Evolutionary conservation across 2,797 vertebrate species (phyloP).

Genomic region (Coendou prehensilis): DNA sequence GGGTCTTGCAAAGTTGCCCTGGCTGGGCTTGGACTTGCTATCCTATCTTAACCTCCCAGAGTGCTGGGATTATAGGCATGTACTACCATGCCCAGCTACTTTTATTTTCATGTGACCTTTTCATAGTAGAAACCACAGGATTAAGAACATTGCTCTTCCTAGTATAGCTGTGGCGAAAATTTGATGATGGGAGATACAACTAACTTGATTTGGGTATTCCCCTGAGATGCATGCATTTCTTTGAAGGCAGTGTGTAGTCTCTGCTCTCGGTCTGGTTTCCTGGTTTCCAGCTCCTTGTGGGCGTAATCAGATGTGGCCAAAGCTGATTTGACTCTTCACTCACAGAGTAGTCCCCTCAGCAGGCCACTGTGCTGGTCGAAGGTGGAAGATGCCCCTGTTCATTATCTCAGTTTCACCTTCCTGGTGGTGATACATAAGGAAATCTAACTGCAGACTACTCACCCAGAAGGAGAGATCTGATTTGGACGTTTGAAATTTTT

Average conservation of each 20-base stretch:
- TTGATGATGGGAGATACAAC: background rate
- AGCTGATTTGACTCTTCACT: background rate
- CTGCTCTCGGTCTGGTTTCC: background rate
- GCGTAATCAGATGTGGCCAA: background rate
- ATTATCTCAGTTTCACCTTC: background rate
- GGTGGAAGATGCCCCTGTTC: background rate
- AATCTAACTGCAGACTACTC: background rate
- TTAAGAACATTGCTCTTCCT: background rate
- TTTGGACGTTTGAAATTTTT: background rate
- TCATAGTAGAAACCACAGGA: background rate
- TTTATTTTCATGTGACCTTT: background rate
- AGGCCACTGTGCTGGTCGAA: background rate
- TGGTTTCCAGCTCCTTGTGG: background rate
- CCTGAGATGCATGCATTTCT: background rate
- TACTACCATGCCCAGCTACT: background rate
- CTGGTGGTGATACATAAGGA: background rate
- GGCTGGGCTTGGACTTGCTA: background rate
- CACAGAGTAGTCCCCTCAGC: background rate
- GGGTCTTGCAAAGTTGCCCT: background rate
- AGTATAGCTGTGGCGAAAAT: background rate
- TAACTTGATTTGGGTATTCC: background rate
- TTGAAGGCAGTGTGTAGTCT: background rate
- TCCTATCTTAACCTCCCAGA: background rate
- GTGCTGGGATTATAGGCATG: background rate
- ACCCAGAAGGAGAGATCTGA: background rate